These are phyloP conservation scores for Rousettus madagascariensis DNA, from an alignment of 2,797 vertebrate genomes.

Conservation along the genomic window DNA sequence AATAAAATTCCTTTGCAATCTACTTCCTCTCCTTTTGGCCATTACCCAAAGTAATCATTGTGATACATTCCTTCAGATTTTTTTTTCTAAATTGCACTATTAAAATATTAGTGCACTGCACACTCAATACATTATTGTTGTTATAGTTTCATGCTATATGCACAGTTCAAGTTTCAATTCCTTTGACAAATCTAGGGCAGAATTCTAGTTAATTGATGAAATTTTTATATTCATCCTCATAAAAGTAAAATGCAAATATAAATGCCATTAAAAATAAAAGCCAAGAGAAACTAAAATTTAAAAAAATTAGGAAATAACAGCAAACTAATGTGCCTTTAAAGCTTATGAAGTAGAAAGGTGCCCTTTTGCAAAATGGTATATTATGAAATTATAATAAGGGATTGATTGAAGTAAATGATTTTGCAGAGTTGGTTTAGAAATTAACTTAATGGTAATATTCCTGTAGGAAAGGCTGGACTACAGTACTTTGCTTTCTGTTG, in stretches of 20 bases:
- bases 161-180: neutral
- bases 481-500: neutral
- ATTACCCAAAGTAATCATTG: neutral
- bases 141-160: neutral
- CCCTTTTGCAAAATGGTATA: neutral
- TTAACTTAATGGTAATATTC: neutral
- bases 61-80: neutral
- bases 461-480: neutral
- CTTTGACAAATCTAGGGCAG: neutral
- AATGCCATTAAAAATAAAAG: neutral
- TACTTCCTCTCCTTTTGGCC: neutral
- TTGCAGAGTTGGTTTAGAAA: constrained; percentile 19
- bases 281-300: neutral
- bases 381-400: neutral
- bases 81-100: constrained; percentile 16
- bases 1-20: neutral
- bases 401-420: neutral
- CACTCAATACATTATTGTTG: neutral
- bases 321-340: constrained; percentile 22
- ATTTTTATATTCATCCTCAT: constrained; percentile 14
- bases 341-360: neutral
- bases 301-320: neutral
- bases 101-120: neutral
- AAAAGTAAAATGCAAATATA: neutral
- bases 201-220: neutral